phyloP scores from a whole-genome alignment of 2,797 vertebrate genomes.

The Nannoperca australis region DNA sequence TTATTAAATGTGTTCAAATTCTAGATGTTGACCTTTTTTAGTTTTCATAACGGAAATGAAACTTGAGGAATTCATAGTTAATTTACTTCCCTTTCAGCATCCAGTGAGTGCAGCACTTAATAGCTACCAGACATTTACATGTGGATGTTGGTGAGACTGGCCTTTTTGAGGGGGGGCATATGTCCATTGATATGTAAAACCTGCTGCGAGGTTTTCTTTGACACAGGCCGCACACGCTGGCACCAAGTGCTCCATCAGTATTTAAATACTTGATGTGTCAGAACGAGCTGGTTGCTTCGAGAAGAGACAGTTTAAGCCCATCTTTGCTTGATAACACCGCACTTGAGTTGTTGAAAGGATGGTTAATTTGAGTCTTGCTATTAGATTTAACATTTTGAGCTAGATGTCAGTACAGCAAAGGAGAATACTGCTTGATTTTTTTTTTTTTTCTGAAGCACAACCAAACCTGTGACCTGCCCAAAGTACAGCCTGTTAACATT shows the following conservation, averaged over 20 bases:
- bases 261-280: conserved; percentile 54
- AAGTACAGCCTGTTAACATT: conserved; percentile 27
- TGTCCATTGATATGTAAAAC: conserved; percentile 84
- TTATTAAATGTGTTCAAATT: neutral
- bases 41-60: conserved; percentile 28
- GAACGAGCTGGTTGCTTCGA: conserved; percentile 29
- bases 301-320: conserved; percentile 24
- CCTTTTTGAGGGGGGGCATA: conserved; percentile 57
- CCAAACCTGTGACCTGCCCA: neutral
- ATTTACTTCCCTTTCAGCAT: conserved; percentile 47
- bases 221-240: conserved; percentile 52
- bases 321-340: conserved; percentile 9
- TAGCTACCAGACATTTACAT: conserved; percentile 68
- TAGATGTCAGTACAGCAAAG: neutral
- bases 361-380: neutral
- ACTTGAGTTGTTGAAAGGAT: conserved; percentile 23
- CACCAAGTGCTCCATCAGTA: conserved; percentile 54
- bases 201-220: conserved; percentile 54
- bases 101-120: conserved; percentile 44
- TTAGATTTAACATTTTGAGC: conserved; percentile 21
- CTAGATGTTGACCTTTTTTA: neutral
- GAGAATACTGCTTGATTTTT: neutral
- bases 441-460: conserved; percentile 12
- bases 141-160: conserved; percentile 64
- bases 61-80: conserved; percentile 1